These are phyloP conservation scores for Acrocephalus arundinaceus DNA, from an alignment of 2,113 vertebrate species.

Conservation along the genomic window DNA sequence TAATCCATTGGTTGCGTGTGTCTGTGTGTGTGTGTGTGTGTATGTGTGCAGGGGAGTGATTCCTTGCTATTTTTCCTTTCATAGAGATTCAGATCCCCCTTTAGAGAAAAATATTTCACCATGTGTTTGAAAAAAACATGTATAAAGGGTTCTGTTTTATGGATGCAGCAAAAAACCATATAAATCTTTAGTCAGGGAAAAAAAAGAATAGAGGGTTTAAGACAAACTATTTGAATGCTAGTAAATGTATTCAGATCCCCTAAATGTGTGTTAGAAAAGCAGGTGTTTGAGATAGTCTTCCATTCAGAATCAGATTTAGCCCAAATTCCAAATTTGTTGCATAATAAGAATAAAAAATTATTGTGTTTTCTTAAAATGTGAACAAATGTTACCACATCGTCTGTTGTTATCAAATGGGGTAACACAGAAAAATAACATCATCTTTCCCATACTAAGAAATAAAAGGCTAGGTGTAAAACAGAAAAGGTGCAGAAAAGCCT, in stretches of 20 bases:
- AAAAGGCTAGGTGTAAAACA: background rate
- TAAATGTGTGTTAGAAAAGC: background rate
- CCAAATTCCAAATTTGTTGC: background rate
- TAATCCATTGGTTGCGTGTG: background rate
- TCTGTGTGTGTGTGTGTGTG: background rate
- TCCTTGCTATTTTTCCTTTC: slow-evolving; percentile 1
- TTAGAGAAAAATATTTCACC: background rate
- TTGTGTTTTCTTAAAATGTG: background rate
- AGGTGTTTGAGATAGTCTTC: background rate
- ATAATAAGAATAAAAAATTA: background rate
- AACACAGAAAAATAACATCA: background rate
- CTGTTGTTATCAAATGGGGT: background rate
- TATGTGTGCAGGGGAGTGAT: background rate
- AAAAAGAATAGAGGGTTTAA: background rate
- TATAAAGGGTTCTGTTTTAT: background rate
- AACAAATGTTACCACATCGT: background rate
- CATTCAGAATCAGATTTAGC: background rate
- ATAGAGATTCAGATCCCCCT: background rate
- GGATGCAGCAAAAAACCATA: background rate
- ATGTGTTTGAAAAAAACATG: background rate
- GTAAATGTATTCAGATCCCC: background rate
- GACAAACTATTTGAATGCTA: background rate
- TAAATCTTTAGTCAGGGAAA: background rate
- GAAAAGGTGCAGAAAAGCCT: background rate
- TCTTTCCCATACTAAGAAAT: background rate